phyloP scores from a whole-genome alignment of 2,888 invertebrate genomes.

The Holacanthella duospinosa region DNA sequence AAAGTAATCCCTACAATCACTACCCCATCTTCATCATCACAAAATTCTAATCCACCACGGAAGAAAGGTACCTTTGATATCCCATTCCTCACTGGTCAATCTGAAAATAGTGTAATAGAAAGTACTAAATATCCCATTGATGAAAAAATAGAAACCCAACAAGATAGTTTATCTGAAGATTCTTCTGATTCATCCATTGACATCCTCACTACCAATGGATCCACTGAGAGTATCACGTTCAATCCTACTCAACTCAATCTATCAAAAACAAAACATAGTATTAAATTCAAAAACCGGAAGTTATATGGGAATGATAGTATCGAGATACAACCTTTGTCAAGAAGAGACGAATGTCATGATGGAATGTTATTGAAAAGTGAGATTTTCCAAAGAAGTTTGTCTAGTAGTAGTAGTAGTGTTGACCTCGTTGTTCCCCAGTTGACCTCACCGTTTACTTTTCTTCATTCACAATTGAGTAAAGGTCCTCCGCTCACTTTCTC shows the following conservation, averaged over 20 bases:
- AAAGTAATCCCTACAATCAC: constrained; percentile 11
- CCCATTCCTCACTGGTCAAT: constrained; percentile 65
- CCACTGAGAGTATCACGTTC: too few species aligned
- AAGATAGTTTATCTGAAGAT: not conserved
- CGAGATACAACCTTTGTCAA: not conserved
- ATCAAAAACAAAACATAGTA: not conserved
- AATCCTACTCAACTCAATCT: too few species aligned
- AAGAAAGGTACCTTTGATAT: constrained; percentile 76
- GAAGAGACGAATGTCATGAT: not conserved
- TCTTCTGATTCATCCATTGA: not conserved
- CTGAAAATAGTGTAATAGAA: constrained; percentile 5
- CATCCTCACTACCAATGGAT: not conserved
- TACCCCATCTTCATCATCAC: not conserved
- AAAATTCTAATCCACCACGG: too few species aligned
- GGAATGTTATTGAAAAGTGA: not conserved
- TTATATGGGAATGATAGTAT: too few species aligned
- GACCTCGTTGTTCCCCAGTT: not conserved
- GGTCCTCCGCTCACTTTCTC: too few species aligned
- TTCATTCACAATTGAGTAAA: not conserved
- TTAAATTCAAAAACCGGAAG: not conserved
- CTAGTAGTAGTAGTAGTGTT: not conserved
- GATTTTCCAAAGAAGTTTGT: not conserved
- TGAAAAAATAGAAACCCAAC: too few species aligned
- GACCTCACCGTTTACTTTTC: not conserved
- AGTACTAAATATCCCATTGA: constrained; percentile 9